These are phyloP conservation scores for Triplophysa yarkandensis DNA, from an alignment of 2,797 vertebrate genomes.

Conservation along the genomic window DNA sequence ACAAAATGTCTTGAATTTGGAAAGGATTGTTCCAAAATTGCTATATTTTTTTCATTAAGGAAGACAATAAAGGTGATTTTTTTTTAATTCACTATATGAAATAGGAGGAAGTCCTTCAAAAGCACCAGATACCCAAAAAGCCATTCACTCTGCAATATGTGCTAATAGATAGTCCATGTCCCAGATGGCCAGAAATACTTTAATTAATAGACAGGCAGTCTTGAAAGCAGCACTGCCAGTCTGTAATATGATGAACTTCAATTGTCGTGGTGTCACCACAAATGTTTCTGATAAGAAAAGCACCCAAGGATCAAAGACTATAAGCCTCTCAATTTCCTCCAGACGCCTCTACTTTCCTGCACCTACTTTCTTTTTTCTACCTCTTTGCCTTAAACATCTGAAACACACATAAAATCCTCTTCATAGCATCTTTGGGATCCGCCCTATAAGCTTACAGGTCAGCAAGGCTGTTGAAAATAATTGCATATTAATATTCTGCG, in stretches of 20 bases:
- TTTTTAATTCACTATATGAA: constrained; percentile 73
- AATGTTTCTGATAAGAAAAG: constrained; percentile 89
- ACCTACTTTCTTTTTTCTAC: constrained; percentile 64
- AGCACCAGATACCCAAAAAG: constrained; percentile 72
- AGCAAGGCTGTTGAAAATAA: constrained; percentile 57
- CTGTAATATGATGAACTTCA: constrained; percentile 81
- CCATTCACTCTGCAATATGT: constrained; percentile 70
- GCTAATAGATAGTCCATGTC: constrained; percentile 73
- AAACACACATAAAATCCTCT: constrained; percentile 54
- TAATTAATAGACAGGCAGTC: constrained; percentile 84
- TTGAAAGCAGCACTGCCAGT: constrained; percentile 79
- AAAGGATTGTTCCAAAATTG: not conserved
- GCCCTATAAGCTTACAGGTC: constrained; percentile 61
- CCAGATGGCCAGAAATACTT: constrained; percentile 79
- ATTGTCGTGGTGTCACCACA: constrained; percentile 86
- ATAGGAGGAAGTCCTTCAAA: constrained; percentile 66
- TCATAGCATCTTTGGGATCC: constrained; percentile 50
- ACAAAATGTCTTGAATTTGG: not conserved
- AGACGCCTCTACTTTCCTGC: constrained; percentile 68
- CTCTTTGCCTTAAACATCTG: constrained; percentile 62
- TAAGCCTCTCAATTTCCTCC: constrained; percentile 77
- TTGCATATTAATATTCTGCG: constrained; percentile 60
- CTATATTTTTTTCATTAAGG: constrained; percentile 10
- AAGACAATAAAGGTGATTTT: constrained; percentile 60
- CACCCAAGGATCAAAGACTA: constrained; percentile 84